phyloP scores from a whole-genome alignment of 1,140 invertebrate genomes.

The Leptinotarsa lineolata region DNA sequence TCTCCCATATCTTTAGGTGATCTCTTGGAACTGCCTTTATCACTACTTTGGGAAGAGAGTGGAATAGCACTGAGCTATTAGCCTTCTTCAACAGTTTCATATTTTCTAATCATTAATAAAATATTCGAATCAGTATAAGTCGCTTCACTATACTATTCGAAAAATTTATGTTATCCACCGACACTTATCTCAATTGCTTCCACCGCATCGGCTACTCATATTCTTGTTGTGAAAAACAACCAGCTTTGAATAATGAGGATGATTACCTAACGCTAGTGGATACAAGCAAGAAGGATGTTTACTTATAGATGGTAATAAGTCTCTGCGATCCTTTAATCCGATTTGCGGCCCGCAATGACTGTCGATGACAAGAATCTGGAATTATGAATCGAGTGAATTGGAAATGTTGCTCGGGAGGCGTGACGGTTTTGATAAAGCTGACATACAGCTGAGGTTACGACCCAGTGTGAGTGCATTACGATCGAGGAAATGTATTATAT shows the following conservation, averaged over 20 bases:
- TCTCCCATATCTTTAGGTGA: too few relatives aligned
- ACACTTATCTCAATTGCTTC: background rate
- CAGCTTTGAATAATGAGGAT: background rate
- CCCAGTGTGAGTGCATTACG: too few relatives aligned
- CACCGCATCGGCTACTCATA: background rate
- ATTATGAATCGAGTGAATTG: background rate
- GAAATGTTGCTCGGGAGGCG: background rate
- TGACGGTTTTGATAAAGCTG: background rate
- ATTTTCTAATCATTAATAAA: too few relatives aligned
- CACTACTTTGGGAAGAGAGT: too few relatives aligned
- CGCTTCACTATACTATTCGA: too few relatives aligned
- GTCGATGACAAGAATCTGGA: slow-evolving; percentile 5
- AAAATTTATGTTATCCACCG: too few relatives aligned
- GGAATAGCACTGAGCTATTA: too few relatives aligned
- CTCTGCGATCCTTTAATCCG: background rate
- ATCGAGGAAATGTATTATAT: too few relatives aligned
- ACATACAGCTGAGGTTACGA: background rate
- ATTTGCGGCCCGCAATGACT: background rate
- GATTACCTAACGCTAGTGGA: background rate
- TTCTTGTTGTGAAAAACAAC: background rate
- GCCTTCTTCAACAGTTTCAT: too few relatives aligned
- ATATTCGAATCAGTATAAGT: too few relatives aligned
- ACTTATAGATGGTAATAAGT: slow-evolving; percentile 4
- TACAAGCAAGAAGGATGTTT: slow-evolving; percentile 8
- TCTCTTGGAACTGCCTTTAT: too few relatives aligned